Conservation (phyloP, 2,888 invertebrate genomes). For the Acanthosepion esculentum region DNA sequence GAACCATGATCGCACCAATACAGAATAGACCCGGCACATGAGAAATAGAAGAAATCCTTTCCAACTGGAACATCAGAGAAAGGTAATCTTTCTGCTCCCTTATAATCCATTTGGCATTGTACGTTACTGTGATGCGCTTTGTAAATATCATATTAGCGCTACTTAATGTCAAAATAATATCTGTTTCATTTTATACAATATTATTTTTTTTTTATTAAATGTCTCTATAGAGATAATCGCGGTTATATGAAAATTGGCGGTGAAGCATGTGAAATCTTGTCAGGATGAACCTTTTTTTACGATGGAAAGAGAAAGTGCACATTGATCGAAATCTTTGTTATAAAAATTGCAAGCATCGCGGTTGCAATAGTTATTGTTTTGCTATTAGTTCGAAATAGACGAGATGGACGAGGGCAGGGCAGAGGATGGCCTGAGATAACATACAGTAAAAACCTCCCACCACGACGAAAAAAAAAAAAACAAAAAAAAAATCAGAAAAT, state of each 20-base stretch:
- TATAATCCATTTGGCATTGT: no score
- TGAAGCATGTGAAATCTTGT: neutral
- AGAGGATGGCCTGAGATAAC: rapidly evolving
- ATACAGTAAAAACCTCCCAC: neutral
- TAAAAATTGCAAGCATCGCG: neutral
- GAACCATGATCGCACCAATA: no score
- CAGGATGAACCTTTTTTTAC: neutral
- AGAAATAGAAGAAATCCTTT: no score
- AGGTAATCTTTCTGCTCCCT: no score
- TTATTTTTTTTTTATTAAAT: neutral
- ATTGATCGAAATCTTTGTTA: neutral
- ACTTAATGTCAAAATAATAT: no score
- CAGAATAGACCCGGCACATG: no score
- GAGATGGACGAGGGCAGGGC: neutral
- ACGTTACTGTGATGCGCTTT: no score
- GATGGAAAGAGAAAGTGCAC: neutral
- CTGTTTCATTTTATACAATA: no score
- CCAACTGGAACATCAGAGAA: no score
- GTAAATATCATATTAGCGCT: no score
- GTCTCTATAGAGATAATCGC: neutral
- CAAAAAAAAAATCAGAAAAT: no score
- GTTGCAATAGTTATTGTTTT: neutral
- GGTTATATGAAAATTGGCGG: neutral
- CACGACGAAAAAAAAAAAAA: no score
- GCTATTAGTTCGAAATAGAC: neutral